Percentiles rank a stretch among this genome's conserved stretches.
phyloP scores from a whole-genome alignment of 2,888 invertebrate genomes.

The Temnothorax unifasciatus region DNA sequence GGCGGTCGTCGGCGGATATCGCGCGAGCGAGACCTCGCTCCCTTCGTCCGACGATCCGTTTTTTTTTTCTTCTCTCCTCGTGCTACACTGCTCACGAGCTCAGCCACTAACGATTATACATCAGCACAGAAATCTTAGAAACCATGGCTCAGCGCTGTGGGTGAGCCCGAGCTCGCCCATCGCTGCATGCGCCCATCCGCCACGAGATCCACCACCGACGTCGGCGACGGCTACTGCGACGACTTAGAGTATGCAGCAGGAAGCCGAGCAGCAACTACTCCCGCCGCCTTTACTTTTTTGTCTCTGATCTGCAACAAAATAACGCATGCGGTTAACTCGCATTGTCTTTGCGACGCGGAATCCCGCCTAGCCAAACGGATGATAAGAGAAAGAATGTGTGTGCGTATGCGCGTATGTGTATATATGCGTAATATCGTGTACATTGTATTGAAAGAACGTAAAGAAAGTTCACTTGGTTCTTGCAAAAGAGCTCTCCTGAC shows the following conservation, averaged over 20 bases:
- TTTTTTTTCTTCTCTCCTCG: background rate
- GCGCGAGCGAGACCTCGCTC: background rate
- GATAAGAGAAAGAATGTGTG: background rate
- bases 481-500: background rate
- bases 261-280: conserved; percentile 97
- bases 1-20: background rate
- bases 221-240: conserved; percentile 80
- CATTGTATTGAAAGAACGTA: background rate
- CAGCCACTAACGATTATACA: conserved; percentile 83
- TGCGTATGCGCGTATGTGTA: too few species aligned
- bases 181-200: conserved; percentile 71
- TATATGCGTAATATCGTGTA: too few species aligned
- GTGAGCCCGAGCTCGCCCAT: conserved; percentile 77
- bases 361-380: background rate
- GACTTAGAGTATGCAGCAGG: conserved; percentile 96
- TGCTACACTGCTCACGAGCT: conserved; percentile 82
- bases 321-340: background rate
- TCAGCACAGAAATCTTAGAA: conserved; percentile 83
- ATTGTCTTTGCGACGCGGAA: too few species aligned
- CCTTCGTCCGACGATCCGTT: background rate
- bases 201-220: conserved; percentile 55
- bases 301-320: conserved; percentile 93
- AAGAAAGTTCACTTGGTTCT: background rate
- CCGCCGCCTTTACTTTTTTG: conserved; percentile 98
- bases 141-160: conserved; percentile 79